Evolutionary conservation across 2,113 vertebrate genomes (phyloP), one percentile per base, ranked within the genome.

Genomic region (Forbesichthys papilliferus): DNA sequence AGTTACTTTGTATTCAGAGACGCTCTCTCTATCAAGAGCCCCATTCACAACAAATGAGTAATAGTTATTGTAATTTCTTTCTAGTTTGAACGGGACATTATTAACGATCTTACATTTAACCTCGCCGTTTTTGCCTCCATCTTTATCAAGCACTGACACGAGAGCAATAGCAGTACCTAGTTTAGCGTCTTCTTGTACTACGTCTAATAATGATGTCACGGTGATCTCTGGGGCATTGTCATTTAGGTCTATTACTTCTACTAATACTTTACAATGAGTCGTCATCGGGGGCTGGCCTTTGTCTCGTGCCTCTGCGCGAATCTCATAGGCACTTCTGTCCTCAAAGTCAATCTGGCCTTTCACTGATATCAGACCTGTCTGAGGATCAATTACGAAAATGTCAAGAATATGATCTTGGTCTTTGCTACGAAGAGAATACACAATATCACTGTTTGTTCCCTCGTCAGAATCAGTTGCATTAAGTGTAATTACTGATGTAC

Each of bases 281-380:
- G 88, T 75, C 0, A 91, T 4, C 0, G 90, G 79, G 0, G 63
- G 74, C 0, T 59, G 55, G 0, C 92, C 92, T 9, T 68, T 91
- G 27, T 82, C 80, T 4, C 59, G 58, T 9, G 80, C 80, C 55
- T 75, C 47, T 8, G 65, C 69, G 4, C 73, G 65, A 48, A 82
- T 61, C 67, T 53, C 0, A 92, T 83, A n/a, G 83, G 67, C 72
- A 47, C 61, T 5, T 12, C 84, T 87, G 79, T 90, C 90, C 46
- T 91, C 88, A 3, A 81, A 83, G 61, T 85, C 89, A 34, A 93
- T 73, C 3, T 77, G 0, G 0, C 88, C 87, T 20, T 69, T 87
- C 42, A 90, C 68, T n/a, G 36, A 82, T 62, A 94, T 89, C 71
- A 92, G 87, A 16, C 92, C 93, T 1, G 73, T 92, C 48, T 69